These are phyloP conservation scores for Microchrysa polita DNA, from an alignment of 2,888 invertebrate genomes.

Conservation along the genomic window DNA sequence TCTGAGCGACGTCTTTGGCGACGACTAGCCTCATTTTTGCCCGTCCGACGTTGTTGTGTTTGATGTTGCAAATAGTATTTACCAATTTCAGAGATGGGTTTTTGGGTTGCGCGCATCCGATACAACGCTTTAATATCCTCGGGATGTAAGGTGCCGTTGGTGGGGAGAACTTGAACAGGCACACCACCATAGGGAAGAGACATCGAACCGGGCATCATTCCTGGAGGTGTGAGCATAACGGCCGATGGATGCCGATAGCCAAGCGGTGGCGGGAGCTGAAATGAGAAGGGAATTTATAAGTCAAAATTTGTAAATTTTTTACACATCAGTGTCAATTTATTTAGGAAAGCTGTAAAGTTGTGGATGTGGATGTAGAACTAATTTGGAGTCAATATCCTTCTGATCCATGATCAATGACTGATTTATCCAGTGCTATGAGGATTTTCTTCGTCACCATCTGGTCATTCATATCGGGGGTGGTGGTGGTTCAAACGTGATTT, in stretches of 20 bases:
- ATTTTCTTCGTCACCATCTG: too few relatives aligned
- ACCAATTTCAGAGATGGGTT: constrained; percentile 48
- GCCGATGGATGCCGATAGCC: constrained; percentile 37
- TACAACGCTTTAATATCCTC: constrained; percentile 38
- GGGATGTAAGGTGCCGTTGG: constrained; percentile 55
- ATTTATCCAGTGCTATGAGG: too few relatives aligned
- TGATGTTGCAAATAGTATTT: constrained; percentile 51
- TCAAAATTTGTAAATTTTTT: too few relatives aligned
- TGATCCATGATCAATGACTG: too few relatives aligned
- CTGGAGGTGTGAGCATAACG: constrained; percentile 47
- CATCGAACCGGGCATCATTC: constrained; percentile 53
- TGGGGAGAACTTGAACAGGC: constrained; percentile 58
- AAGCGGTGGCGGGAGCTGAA: constrained; percentile 47
- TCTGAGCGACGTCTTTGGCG: constrained; percentile 63
- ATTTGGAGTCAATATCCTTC: too few relatives aligned
- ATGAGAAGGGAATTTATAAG: too few relatives aligned
- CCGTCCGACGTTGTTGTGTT: constrained; percentile 51
- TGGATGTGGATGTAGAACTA: too few relatives aligned
- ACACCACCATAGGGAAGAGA: constrained; percentile 50
- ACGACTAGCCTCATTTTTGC: constrained; percentile 56
- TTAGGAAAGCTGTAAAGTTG: too few relatives aligned
- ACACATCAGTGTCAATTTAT: too few relatives aligned
- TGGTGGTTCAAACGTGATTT: too few relatives aligned
- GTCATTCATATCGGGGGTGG: too few relatives aligned
- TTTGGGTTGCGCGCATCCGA: constrained; percentile 51